Base-by-base conservation (phyloP, 2,113 vertebrate species). In the Pimephales promelas region DNA sequence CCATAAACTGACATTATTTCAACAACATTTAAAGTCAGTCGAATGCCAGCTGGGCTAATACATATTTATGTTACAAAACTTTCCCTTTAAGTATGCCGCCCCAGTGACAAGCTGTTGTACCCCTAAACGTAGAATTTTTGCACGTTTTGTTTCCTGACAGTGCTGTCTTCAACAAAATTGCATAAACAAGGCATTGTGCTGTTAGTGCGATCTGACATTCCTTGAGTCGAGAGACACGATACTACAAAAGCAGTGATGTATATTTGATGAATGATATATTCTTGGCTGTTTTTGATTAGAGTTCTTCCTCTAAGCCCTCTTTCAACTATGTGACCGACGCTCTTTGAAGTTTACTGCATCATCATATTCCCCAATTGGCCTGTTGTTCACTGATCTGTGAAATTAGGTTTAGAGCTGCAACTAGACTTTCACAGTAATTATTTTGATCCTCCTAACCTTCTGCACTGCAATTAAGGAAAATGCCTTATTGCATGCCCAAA, bases 351-450 rank as follows among this genome's bases (percentile, higher is more conserved):
- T 70, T 34, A 49, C 47, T 36, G 28, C 47, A 66, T 36, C 62
- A 52, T 11, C 18, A 28, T 26, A 40, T 9, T 36, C 5, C 26
- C 11, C 62, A 54, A 9, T 34, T n/a, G 52, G 18, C 45, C 43
- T 66, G 40, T 49, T 56, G 74, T 57, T 77, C 34, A 5, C 49
- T 77, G 6, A 36, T 81, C 18, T 54, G 79, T 79, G 57, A 79
- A 79, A 79, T 47, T 64, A 14, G n/a, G 14, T 79, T 62, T 11
- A 2, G 24, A 79, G 77, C 24, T 79, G 57, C 28, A 28, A 64
- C 47, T 79, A 62, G n/a, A 64, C 77, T 64, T 43, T 68, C 18
- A 31, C 16, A 24, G 28, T 24, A 70, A 81, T 81, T 81, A 36
- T 62, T 28, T 61, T 80, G 61, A 2, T 64, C 14, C 24, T 64